Evolutionary conservation across 2,888 invertebrate genomes (phyloP), one percentile per base, ranked within the genome.

Genomic region (Rhagonycha fulva): DNA sequence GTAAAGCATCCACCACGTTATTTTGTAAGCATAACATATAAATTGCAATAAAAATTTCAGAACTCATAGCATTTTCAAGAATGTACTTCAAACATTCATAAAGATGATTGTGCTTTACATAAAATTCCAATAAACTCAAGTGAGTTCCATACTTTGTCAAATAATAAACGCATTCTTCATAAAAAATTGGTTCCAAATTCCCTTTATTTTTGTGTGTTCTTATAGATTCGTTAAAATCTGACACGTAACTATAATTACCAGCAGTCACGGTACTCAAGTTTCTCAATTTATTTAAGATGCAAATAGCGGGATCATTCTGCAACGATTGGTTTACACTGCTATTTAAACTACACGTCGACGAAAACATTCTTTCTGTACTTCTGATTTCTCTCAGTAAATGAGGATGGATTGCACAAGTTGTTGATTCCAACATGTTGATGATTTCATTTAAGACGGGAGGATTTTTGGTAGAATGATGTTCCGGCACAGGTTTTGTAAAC

Each of bases 101-200:
- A 80, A 94, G 88, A 80, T 93, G 92, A 12, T 93, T 91, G 81
- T 95, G 93, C 75, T 92, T 92, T 81, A 95, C 90, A 80, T 93
- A 93, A 85, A 96, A 97, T 76, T 92, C 91, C 71, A 96, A 90
- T 72, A 95, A 91, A 10, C 93, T 93, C 0, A 91, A 88, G 83
- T 93, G 93, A 3, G 93, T 94, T 0, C 96, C 97, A 83, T 96
- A 97, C 76, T 92, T 93, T 3, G 91, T 90, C 3, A 97, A 88
- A 86, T 97, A 98, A 86, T 93, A 95, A 2, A 95, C 87, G 82
- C 95, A 95, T 87, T 97, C 97, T 77, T 93, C 92, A 82, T 93
- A 93, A 80, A 91, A 91, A 80, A 91, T 89, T 0, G 91, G 89
- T 76, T 91, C 90, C 0, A 92, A 80, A 47, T 80, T 80, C 1